phyloP scores from a whole-genome alignment of 2,888 invertebrate genomes.

The Yponomeuta plumbellus region DNA sequence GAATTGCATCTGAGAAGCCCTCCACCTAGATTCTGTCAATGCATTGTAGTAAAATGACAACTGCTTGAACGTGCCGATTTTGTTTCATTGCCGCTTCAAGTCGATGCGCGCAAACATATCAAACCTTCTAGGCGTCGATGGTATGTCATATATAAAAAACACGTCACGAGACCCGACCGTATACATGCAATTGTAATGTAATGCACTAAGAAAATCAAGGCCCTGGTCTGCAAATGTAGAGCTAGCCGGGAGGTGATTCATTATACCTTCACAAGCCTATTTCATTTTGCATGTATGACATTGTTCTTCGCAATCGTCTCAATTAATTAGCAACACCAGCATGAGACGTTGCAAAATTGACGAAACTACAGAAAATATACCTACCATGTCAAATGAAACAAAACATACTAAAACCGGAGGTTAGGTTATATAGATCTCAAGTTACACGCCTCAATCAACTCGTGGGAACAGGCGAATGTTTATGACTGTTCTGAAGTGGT shows the following conservation, averaged over 20 bases:
- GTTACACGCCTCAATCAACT: background rate
- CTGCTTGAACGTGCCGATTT: no score
- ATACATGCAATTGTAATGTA: no score
- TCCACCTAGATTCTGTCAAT: no score
- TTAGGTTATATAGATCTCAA: background rate
- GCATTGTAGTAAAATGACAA: no score
- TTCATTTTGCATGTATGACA: background rate
- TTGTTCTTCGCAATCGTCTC: background rate
- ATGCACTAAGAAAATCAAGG: no score
- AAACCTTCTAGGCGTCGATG: no score
- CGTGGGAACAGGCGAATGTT: background rate
- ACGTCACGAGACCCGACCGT: no score
- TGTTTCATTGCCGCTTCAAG: no score
- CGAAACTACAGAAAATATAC: background rate
- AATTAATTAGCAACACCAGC: background rate
- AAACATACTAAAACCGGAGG: background rate
- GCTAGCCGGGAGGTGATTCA: background rate
- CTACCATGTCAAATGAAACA: background rate
- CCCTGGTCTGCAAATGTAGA: no score
- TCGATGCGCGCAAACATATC: no score
- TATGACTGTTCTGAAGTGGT: background rate
- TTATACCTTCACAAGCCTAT: background rate
- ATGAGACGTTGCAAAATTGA: background rate
- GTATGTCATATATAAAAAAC: no score
- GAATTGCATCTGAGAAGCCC: no score